Base-by-base conservation (phyloP, 2,797 vertebrate genomes). In the Presbytis comata region DNA sequence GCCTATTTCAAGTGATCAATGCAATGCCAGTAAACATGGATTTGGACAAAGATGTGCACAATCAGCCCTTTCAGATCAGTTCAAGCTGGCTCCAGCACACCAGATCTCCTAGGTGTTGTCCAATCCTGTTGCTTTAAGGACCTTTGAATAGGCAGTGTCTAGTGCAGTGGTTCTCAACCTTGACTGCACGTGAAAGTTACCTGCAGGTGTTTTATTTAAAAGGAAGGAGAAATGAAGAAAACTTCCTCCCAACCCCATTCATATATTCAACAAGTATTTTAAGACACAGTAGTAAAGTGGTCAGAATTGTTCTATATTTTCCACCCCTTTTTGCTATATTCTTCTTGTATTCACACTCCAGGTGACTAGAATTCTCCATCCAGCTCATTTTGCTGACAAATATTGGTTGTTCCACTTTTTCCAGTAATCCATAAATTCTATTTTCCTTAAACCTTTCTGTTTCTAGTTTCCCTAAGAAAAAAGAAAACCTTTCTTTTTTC, bases 391-490 rank as follows among this genome's bases (percentile, higher is more conserved):
- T 86, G 50, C 67, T 80, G 30, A 94, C 67, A 94, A 83, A 70
- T 84, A 70, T 12, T 61, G 48, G 16, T 41, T 96, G 94, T 64
- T 19, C 30, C 89, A 81, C 55, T 78, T 86, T 84, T 94, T 91
- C 72, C 50, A 80, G 67, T 10, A 92, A 28, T 39, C 30, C 6
- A 3, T 48, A 89, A 89, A 64, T 89, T 85, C 53, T 81, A 17
- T 93, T 93, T 88, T 93, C 24, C 89, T 92, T 79, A 94, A 91
- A 24, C 6, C 4, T 48, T 89, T 95, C 41, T 90, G 30, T 74
- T 85, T 92, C 74, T 7, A 67, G 33, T 72, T 8, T 7, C 14
- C 46, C 22, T 84, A 87, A 64, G 22, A 55, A 57, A 44, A 78
- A 94, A 81, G 8, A 89, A 89, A 75, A 92, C 2, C 2, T 80